phyloP scores from a whole-genome alignment of 2,888 invertebrate species.

The Pyrgus malvae region DNA sequence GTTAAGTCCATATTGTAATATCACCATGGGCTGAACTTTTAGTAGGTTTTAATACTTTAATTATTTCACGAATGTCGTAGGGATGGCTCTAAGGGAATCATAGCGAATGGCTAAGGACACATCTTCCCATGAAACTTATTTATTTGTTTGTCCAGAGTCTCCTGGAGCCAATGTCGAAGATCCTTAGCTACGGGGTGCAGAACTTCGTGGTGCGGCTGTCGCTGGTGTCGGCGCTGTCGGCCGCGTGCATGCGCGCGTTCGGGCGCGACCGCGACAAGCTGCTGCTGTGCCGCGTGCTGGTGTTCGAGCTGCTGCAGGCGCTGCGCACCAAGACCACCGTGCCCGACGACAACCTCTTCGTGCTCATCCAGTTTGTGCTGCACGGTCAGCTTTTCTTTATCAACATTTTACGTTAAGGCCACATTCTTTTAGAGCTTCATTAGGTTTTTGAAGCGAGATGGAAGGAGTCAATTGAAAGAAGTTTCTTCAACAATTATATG shows the following conservation, averaged over 20 bases:
- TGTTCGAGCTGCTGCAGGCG: slow-evolving; percentile 97
- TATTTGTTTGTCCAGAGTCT: slow-evolving; percentile 83
- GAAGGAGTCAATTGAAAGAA: too few species aligned
- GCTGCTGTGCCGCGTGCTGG: slow-evolving; percentile 93
- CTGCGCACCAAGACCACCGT: slow-evolving; percentile 96
- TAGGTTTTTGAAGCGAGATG: too few species aligned
- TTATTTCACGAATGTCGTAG: too few species aligned
- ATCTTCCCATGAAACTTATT: too few species aligned
- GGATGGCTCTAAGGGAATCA: too few species aligned
- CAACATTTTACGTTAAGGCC: not conserved
- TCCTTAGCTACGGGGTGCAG: slow-evolving; percentile 95
- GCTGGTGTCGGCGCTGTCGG: slow-evolving; percentile 92
- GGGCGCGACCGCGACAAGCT: slow-evolving; percentile 96
- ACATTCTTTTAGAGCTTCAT: too few species aligned
- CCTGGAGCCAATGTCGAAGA: slow-evolving; percentile 97
- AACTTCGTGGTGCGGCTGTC: slow-evolving; percentile 91
- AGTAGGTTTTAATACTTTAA: too few species aligned
- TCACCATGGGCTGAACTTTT: too few species aligned
- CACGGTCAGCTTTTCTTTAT: slow-evolving; percentile 82
- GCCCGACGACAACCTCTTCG: slow-evolving; percentile 96
- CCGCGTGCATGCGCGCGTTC: slow-evolving; percentile 94
- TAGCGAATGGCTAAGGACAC: too few species aligned
- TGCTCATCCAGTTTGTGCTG: slow-evolving; percentile 92
- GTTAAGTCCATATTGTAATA: too few species aligned
- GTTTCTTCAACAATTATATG: too few species aligned